phyloP scores from a whole-genome alignment of 2,888 invertebrate species.

The Melinaea menophilus region DNA sequence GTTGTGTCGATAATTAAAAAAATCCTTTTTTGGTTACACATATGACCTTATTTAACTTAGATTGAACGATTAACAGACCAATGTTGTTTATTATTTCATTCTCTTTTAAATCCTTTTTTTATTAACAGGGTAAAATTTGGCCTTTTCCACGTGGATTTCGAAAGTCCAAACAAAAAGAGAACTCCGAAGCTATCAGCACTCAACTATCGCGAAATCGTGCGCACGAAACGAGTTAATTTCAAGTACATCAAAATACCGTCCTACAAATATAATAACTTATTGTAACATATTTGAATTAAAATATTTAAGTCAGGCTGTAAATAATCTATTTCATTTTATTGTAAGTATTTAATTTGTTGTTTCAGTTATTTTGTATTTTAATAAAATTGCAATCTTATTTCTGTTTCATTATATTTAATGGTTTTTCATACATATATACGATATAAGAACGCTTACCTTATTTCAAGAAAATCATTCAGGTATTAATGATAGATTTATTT shows the following conservation, averaged over 20 bases:
- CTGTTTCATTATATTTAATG: too few relatives aligned
- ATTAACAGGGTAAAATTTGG: constrained; percentile 68
- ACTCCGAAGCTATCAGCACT: constrained; percentile 67
- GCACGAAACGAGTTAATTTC: constrained; percentile 56
- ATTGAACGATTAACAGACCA: background rate
- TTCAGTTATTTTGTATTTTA: background rate
- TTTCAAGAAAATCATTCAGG: too few relatives aligned
- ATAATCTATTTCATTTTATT: background rate
- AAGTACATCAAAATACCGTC: constrained; percentile 46
- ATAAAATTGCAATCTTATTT: too few relatives aligned
- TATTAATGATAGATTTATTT: too few relatives aligned
- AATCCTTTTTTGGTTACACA: background rate
- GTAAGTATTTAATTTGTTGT: constrained; percentile 5
- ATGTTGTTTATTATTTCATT: background rate
- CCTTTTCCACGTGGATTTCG: constrained; percentile 67
- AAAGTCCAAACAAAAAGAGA: constrained; percentile 57
- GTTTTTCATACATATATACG: too few relatives aligned
- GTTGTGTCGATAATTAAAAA: background rate
- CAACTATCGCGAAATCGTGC: constrained; percentile 63
- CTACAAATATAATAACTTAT: constrained; percentile 36
- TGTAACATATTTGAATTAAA: constrained; percentile 20
- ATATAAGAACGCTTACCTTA: too few relatives aligned
- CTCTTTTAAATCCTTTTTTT: constrained; percentile 5
- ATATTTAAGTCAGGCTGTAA: background rate
- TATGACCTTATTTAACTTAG: background rate